A percentile compares a stretch with the other conserved stretches of the same genome.
Conservation (phyloP, 2,113 vertebrate species). For the Pardalotus punctatus region DNA sequence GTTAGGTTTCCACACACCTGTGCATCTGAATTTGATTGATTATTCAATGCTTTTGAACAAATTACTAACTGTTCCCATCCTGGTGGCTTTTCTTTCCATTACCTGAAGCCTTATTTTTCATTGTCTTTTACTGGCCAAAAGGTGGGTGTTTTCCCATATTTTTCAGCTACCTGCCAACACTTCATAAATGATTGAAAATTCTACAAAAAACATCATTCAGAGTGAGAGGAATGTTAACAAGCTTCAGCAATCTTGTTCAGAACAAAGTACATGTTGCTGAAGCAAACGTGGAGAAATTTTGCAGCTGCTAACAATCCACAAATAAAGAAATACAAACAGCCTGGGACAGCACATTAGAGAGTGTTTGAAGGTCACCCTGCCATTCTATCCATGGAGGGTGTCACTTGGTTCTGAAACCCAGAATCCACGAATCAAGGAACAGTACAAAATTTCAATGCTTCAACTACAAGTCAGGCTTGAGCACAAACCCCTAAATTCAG, state of each 20-base stretch:
- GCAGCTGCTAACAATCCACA: background rate
- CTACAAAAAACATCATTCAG: background rate
- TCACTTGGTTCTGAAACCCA: background rate
- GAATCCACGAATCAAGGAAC: background rate
- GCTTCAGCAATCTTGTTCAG: background rate
- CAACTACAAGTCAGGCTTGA: background rate
- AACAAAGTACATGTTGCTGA: background rate
- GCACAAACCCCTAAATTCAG: background rate
- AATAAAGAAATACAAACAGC: background rate
- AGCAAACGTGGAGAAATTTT: background rate
- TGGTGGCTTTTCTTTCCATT: background rate
- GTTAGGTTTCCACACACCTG: background rate
- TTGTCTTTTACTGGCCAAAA: background rate
- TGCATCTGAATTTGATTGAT: background rate
- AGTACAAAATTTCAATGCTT: background rate
- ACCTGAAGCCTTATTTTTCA: background rate
- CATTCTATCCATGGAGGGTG: background rate
- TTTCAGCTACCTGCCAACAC: background rate
- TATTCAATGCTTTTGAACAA: background rate
- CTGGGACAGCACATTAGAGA: background rate
- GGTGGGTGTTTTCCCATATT: background rate
- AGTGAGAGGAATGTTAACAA: background rate
- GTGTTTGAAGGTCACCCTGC: background rate
- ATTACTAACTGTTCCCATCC: background rate
- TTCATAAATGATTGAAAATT: constrained; percentile 8